Evolutionary conservation across 2,113 vertebrate genomes (phyloP).

Genomic region (Anseranas semipalmata): DNA sequence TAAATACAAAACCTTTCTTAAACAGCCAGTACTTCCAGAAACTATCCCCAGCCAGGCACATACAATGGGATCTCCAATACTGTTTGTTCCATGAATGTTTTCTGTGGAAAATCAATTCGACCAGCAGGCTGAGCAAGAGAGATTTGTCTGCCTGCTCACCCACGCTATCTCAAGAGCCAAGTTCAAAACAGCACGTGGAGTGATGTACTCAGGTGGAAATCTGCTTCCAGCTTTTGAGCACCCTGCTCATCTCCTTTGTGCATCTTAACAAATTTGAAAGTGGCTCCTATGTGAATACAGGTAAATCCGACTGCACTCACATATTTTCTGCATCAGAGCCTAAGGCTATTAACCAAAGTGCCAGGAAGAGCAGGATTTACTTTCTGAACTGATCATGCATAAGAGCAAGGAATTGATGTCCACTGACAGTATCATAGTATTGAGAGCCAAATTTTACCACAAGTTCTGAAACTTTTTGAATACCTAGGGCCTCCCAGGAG

Average conservation of each 20-base stretch:
- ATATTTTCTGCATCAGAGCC: conserved; percentile 20
- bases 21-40: background rate
- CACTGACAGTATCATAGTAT: background rate
- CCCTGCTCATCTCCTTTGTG: background rate
- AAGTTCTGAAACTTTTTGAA: background rate
- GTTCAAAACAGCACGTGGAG: background rate
- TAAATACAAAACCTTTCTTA: background rate
- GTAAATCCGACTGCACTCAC: conserved; percentile 9
- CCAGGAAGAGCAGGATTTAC: background rate
- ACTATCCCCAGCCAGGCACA: background rate
- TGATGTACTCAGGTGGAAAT: background rate
- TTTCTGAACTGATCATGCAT: conserved; percentile 11
- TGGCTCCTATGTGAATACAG: background rate
- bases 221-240: background rate
- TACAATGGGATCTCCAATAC: background rate
- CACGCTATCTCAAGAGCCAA: background rate
- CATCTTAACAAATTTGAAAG: conserved; percentile 32
- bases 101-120: conserved; percentile 31
- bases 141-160: background rate
- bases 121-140: background rate
- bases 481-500: background rate
- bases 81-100: background rate
- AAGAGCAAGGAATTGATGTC: background rate
- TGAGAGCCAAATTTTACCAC: background rate
- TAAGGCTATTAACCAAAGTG: conserved; percentile 40